A percentile compares a stretch with the other conserved stretches of the same genome.
Evolutionary conservation across 1,140 invertebrate genomes (phyloP).

Genomic region (Plodia interpunctella): DNA sequence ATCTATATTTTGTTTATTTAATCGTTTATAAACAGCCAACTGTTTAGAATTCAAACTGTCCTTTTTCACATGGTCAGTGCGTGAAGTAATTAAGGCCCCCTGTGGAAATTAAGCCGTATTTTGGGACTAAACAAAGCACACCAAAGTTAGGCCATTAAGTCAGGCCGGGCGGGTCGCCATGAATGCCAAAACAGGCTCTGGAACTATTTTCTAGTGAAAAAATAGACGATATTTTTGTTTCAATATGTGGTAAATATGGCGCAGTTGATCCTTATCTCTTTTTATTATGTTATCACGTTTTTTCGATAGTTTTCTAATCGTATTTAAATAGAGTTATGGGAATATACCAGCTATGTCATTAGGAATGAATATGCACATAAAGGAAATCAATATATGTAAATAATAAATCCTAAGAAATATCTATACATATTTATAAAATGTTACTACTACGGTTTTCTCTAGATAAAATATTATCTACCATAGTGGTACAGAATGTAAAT

Average conservation of each 20-base stretch:
- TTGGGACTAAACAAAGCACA: conserved; percentile 25
- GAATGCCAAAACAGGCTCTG: conserved; percentile 14
- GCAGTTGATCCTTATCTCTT: too few species aligned
- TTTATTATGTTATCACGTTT: too few species aligned
- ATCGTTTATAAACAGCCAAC: background rate
- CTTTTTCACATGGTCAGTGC: conserved; percentile 24
- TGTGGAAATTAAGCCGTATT: conserved; percentile 32
- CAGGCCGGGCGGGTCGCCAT: conserved; percentile 14
- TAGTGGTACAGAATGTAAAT: too few species aligned
- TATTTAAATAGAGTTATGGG: too few species aligned
- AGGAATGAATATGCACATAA: too few species aligned
- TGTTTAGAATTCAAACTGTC: conserved; percentile 11
- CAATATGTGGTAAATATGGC: conserved; percentile 2
- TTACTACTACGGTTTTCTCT: too few species aligned
- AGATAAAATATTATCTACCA: too few species aligned
- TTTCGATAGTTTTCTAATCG: too few species aligned
- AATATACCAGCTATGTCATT: too few species aligned
- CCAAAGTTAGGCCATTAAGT: conserved; percentile 30
- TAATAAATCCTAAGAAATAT: too few species aligned
- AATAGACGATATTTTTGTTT: background rate
- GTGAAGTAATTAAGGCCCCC: conserved; percentile 22
- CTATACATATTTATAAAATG: too few species aligned
- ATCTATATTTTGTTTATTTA: background rate
- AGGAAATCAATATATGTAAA: too few species aligned
- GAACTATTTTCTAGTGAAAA: background rate